Percentiles rank a stretch among this genome's conserved stretches.
phyloP scores from a whole-genome alignment of 1,140 invertebrate genomes.

The Camponotus pennsylvanicus region DNA sequence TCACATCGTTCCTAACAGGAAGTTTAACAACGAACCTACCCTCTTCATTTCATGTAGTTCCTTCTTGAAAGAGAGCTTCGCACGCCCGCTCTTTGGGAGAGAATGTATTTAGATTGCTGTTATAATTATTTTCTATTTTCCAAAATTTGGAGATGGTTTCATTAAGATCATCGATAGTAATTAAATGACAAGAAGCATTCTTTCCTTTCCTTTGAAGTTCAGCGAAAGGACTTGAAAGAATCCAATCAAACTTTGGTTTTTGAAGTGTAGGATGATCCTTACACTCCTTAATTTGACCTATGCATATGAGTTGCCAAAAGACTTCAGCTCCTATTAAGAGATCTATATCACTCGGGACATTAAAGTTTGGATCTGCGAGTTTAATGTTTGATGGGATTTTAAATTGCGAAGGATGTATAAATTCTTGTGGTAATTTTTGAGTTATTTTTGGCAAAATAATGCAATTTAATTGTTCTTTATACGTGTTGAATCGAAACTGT shows the following conservation, averaged over 20 bases:
- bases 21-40: not conserved
- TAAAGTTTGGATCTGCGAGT: constrained; percentile 4
- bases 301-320: not conserved
- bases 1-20: not conserved
- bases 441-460: not conserved
- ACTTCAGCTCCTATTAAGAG: not conserved
- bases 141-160: not conserved
- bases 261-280: not conserved
- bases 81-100: not conserved
- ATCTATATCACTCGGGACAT: not conserved
- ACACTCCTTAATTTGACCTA: not conserved
- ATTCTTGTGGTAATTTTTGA: not conserved
- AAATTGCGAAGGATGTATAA: not conserved
- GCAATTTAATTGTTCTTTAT: not conserved
- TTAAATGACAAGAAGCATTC: not conserved
- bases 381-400: not conserved
- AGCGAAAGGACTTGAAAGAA: not conserved
- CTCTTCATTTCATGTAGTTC: not conserved
- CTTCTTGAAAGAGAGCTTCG: not conserved
- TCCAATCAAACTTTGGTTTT: not conserved
- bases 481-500: not conserved
- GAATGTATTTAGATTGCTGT: no score
- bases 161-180: not conserved
- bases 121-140: not conserved
- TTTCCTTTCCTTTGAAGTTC: not conserved